Percentiles rank a stretch among this genome's conserved stretches.
Evolutionary conservation across 2,797 vertebrate genomes (phyloP).

Genomic region (Amblyraja radiata): DNA sequence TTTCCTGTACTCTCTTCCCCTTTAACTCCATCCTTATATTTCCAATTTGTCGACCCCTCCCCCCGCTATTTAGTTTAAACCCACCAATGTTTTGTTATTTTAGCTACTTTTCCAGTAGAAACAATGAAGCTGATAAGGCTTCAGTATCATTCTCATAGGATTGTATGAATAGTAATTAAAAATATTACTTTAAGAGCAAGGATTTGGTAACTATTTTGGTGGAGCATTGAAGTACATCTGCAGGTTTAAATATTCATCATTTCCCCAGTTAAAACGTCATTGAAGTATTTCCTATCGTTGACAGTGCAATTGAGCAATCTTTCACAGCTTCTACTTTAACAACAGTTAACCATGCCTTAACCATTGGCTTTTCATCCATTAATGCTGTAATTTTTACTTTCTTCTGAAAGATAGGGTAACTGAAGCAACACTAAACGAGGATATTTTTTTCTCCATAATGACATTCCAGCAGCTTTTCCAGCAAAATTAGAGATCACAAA

Average conservation of each 20-base stretch:
- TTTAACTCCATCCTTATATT: no score
- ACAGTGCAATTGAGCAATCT: background rate
- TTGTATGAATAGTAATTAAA: background rate
- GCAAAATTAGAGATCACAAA: background rate
- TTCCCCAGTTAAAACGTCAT: background rate
- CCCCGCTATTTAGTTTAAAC: no score
- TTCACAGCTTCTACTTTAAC: background rate
- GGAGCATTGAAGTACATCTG: background rate
- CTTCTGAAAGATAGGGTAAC: background rate
- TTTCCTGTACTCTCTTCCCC: no score
- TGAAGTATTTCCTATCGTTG: background rate
- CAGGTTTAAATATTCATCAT: background rate
- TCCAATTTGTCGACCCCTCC: no score
- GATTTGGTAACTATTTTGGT: background rate
- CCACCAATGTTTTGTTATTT: background rate
- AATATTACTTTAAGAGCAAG: background rate
- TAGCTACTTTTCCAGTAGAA: background rate
- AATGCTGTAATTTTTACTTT: background rate
- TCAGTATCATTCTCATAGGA: background rate
- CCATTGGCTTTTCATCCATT: background rate
- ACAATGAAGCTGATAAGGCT: background rate
- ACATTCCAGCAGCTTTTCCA: background rate
- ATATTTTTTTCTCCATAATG: background rate
- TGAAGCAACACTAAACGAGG: background rate
- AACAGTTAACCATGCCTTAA: background rate